Evolutionary conservation across 2,888 invertebrate genomes (phyloP), one percentile per base, ranked within the genome.

Genomic region (Ectropis crepuscularia): DNA sequence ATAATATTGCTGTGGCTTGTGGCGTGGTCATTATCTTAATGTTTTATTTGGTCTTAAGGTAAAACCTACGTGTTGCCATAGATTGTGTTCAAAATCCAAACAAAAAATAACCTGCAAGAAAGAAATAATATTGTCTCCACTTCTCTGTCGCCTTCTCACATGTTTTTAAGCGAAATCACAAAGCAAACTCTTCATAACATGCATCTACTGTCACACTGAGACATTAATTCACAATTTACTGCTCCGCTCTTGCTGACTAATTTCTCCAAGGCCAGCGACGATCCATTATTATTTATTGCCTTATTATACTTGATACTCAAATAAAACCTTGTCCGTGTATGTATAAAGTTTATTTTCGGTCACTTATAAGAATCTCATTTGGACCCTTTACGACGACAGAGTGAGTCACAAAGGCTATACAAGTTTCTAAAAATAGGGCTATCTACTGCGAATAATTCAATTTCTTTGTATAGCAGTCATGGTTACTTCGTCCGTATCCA

Each of bases 271-370:
- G 90, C 86, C 89, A 82, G 78, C 81, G 87, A 88, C 84, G 88
- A 88, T 85, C 88, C 90, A 89, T 89, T 90, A 90, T 90, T 90
- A 90, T 91, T 91, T 91, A 90, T 90, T 88, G 79, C 89, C 85
- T 78, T 88, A 88, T 87, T 84, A 84, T 86, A 85, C 81, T 64
- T 66, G 61, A 57, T 63, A 57, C 57, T 59, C 16, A 82, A 77
- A 78, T 63, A 45, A 67, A 64, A 80, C 85, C 78, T 78, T 88
- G 85, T 68, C 55, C 42, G 62, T 0, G 41, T 38, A 42, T n/a
- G 5, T 11, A 59, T 80, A 86, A 77, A 75, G 85, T 80, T 64
- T 62, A 82, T 81, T 79, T 57, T 66, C 61, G 67, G 68, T 50
- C 60, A 57, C 16, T 66, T 72, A 80, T 79, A 75, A 76, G 78